Percentiles rank a stretch among this genome's conserved stretches.
Evolutionary conservation across 2,797 vertebrate genomes (phyloP).

Genomic region (Borostomias antarcticus): DNA sequence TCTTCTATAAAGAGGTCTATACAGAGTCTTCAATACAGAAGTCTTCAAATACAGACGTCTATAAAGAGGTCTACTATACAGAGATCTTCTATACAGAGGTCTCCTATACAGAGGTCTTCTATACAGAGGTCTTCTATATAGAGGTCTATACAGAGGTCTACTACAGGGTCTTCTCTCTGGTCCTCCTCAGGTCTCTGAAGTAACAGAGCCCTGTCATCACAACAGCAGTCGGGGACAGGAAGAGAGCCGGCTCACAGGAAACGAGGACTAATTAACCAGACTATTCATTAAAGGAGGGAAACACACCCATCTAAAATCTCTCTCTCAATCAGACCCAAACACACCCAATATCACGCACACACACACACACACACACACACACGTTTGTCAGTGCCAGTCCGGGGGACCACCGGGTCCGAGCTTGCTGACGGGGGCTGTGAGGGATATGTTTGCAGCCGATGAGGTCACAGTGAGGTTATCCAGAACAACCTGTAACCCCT

Average conservation of each 20-base stretch:
- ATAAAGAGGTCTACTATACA: background rate
- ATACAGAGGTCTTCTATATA: too few species aligned
- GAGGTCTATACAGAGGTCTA: constrained; percentile 4
- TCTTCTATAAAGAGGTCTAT: too few species aligned
- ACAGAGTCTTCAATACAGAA: too few species aligned
- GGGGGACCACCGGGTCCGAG: constrained; percentile 43
- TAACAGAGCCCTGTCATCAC: background rate
- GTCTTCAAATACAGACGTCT: too few species aligned
- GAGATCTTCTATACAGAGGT: too few species aligned
- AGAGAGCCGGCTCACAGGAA: background rate
- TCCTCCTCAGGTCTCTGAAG: too few species aligned
- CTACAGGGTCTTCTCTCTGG: too few species aligned
- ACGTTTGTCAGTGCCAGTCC: constrained; percentile 4
- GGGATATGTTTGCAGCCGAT: constrained; percentile 10
- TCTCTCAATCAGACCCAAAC: background rate
- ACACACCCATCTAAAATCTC: background rate
- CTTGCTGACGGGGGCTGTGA: constrained; percentile 36
- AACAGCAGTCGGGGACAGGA: constrained; percentile 5
- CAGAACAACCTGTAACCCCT: constrained; percentile 49
- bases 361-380: background rate
- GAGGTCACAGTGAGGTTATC: constrained; percentile 61
- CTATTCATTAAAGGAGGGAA: constrained; percentile 5
- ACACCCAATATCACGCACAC: background rate
- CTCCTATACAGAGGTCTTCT: too few species aligned
- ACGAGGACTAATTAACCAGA: constrained; percentile 1